A percentile compares a stretch with the other conserved stretches of the same genome.
These are phyloP conservation scores for Anagrus nilaparvatae DNA, from an alignment of 1,140 invertebrate genomes.

Conservation along the genomic window DNA sequence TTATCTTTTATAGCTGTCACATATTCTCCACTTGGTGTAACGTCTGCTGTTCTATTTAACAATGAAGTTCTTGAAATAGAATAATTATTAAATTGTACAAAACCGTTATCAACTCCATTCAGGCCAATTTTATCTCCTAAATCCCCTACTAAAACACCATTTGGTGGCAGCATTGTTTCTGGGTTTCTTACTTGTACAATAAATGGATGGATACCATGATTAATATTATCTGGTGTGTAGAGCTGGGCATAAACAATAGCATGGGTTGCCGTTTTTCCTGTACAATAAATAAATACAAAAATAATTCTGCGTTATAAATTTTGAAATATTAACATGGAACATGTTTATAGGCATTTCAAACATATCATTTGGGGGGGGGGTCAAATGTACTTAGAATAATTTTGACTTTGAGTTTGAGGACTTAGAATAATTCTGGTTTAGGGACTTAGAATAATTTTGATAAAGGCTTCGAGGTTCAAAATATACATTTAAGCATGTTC, in stretches of 20 bases:
- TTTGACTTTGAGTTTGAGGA: too few relatives aligned
- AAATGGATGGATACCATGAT: slow-evolving; percentile 81
- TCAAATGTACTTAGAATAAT: too few relatives aligned
- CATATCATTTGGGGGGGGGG: too few relatives aligned
- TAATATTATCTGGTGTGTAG: slow-evolving; percentile 55
- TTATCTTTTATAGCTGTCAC: slow-evolving; percentile 65
- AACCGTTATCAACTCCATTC: slow-evolving; percentile 87
- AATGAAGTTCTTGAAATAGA: slow-evolving; percentile 70
- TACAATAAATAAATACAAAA: too few relatives aligned
- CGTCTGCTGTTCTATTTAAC: slow-evolving; percentile 79
- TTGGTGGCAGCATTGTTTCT: slow-evolving; percentile 58
- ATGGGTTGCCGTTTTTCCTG: slow-evolving; percentile 76
- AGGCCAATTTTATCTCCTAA: slow-evolving; percentile 82
- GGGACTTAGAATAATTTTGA: too few relatives aligned
- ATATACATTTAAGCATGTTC: too few relatives aligned
- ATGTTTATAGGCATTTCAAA: too few relatives aligned
- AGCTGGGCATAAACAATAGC: slow-evolving; percentile 84
- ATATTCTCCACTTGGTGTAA: slow-evolving; percentile 75
- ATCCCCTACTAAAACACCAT: slow-evolving; percentile 64
- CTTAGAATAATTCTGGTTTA: too few relatives aligned
- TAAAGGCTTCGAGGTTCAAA: too few relatives aligned
- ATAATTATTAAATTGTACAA: slow-evolving; percentile 80
- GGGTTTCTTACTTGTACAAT: slow-evolving; percentile 72
- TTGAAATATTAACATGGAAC: too few relatives aligned
- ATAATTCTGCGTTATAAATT: too few relatives aligned